A percentile compares a stretch with the other conserved stretches of the same genome.
Conservation (phyloP, 2,113 vertebrate species). For the Lophius piscatorius region DNA sequence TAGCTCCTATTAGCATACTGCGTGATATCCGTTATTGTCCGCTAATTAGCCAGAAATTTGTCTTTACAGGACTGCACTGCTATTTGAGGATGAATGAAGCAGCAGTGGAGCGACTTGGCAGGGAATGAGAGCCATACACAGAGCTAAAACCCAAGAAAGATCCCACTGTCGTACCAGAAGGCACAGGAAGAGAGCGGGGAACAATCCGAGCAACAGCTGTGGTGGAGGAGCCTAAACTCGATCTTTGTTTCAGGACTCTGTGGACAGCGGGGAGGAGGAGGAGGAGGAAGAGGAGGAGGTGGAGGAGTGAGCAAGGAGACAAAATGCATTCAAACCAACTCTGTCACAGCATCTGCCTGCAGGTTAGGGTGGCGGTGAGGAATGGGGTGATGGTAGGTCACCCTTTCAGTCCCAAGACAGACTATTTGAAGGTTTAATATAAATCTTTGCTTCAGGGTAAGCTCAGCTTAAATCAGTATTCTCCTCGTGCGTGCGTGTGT, state of each 20-base stretch:
- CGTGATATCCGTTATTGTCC: constrained; percentile 22
- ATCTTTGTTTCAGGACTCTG: constrained; percentile 42
- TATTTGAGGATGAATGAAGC: constrained; percentile 28
- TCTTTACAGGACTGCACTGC: constrained; percentile 17
- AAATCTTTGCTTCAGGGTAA: constrained; percentile 4
- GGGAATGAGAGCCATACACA: neutral
- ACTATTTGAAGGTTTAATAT: constrained; percentile 1
- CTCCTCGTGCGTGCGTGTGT: neutral
- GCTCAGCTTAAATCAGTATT: constrained; percentile 16
- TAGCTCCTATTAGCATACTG: constrained; percentile 25
- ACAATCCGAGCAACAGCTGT: constrained; percentile 56
- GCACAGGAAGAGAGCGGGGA: constrained; percentile 40
- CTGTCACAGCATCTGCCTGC: constrained; percentile 12
- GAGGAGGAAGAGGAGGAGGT: constrained; percentile 37
- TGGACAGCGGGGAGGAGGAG: constrained; percentile 33
- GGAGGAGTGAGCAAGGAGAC: constrained; percentile 37
- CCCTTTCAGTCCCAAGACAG: neutral
- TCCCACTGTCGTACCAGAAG: constrained; percentile 39
- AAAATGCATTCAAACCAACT: constrained; percentile 34
- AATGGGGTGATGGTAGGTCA: neutral
- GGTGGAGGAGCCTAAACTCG: constrained; percentile 30
- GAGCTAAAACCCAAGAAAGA: constrained; percentile 46
- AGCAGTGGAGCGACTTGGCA: constrained; percentile 7
- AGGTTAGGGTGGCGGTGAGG: constrained; percentile 1
- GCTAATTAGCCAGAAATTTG: constrained; percentile 29